These are phyloP conservation scores for Ctena decussata DNA, from an alignment of 2,888 invertebrate genomes.

Conservation along the genomic window DNA sequence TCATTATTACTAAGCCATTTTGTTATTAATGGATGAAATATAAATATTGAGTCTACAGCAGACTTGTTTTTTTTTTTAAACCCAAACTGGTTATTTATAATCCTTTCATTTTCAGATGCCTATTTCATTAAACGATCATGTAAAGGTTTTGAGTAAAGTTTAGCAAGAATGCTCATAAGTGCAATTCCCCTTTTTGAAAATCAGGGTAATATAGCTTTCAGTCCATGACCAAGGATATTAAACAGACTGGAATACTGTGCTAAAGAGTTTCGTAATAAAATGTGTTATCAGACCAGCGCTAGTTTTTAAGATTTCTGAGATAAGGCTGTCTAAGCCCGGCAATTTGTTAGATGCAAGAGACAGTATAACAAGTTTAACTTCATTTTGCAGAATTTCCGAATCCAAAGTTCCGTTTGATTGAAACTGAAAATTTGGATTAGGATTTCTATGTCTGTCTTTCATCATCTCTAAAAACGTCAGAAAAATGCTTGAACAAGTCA, in stretches of 20 bases:
- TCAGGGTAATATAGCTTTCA: no score
- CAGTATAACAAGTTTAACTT: neutral
- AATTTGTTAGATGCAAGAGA: no score
- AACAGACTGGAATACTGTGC: neutral
- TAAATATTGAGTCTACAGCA: slow-evolving; percentile 17
- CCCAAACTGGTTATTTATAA: neutral
- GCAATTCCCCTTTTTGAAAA: neutral
- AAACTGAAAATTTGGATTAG: no score
- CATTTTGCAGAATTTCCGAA: neutral
- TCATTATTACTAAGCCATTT: neutral
- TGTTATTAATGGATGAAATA: neutral
- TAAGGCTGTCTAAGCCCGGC: neutral
- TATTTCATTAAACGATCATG: no score
- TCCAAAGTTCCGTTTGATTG: neutral
- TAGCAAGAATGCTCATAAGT: neutral
- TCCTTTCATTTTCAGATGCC: neutral
- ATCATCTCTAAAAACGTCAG: neutral
- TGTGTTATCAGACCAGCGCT: neutral
- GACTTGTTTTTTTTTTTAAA: neutral
- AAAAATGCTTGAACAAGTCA: neutral
- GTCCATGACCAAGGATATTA: neutral
- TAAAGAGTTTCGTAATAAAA: neutral
- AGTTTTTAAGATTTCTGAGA: neutral
- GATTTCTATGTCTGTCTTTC: neutral
- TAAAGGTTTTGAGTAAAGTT: neutral